These are phyloP conservation scores for Sabatieria punctata DNA, from an alignment of 2,888 invertebrate genomes.

Conservation along the genomic window DNA sequence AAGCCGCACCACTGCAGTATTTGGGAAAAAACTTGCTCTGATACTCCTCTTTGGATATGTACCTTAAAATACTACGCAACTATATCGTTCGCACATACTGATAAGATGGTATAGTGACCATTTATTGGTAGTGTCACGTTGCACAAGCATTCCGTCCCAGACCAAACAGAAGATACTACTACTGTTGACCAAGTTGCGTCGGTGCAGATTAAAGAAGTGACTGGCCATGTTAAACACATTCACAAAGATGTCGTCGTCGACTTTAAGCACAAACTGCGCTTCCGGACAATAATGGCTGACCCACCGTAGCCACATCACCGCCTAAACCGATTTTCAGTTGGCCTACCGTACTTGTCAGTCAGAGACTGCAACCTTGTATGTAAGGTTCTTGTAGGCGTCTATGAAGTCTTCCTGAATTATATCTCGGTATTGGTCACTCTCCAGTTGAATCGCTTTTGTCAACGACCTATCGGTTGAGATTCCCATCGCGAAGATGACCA, in stretches of 20 bases:
- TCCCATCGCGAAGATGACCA: slow-evolving; percentile 8
- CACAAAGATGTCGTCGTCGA: slow-evolving; percentile 10
- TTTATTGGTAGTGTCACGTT: slow-evolving; percentile 29
- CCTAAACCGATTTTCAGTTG: background rate
- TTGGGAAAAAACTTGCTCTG: slow-evolving; percentile 28
- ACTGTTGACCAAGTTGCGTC: background rate
- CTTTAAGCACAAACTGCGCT: slow-evolving; percentile 7
- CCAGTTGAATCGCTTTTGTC: background rate
- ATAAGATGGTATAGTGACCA: slow-evolving; percentile 20
- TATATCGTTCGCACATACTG: background rate
- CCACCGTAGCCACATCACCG: slow-evolving; percentile 10
- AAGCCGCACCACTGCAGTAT: slow-evolving; percentile 35
- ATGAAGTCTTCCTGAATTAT: slow-evolving; percentile 10
- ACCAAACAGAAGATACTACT: slow-evolving; percentile 31
- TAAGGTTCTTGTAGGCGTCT: slow-evolving; percentile 9
- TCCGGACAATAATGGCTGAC: slow-evolving; percentile 1
- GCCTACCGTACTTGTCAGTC: background rate
- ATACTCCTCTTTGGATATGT: slow-evolving; percentile 30
- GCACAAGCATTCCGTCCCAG: slow-evolving; percentile 33
- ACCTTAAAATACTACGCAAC: slow-evolving; percentile 10
- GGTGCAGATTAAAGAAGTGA: too few species aligned
- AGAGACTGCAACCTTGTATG: slow-evolving; percentile 3
- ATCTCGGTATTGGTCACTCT: slow-evolving; percentile 3
- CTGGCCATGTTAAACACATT: slow-evolving; percentile 8
- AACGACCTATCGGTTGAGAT: background rate